Conservation (phyloP, 2,797 vertebrate genomes). For the Poeciliopsis presidionis region DNA sequence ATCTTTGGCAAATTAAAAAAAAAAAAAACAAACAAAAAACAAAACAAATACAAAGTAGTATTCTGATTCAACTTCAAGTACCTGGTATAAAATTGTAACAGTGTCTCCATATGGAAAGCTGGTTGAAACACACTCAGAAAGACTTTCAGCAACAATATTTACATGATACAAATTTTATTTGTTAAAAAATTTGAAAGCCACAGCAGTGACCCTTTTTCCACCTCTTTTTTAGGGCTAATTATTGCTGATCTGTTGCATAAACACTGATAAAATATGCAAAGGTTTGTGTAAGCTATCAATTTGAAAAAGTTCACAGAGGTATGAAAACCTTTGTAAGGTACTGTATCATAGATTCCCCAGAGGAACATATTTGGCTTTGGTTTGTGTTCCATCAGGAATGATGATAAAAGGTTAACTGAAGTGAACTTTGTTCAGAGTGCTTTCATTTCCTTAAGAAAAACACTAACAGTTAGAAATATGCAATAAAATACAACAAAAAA, state of each 20-base stretch:
- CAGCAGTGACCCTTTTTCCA: not conserved
- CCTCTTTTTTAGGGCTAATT: not conserved
- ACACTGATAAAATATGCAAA: not conserved
- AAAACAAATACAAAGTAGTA: not conserved
- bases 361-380: not conserved
- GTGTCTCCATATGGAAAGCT: not conserved
- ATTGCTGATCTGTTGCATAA: not conserved
- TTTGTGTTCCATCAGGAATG: not conserved
- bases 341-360: not conserved
- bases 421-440: not conserved
- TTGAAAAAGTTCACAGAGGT: not conserved
- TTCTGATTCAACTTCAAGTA: not conserved
- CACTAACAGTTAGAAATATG: not conserved
- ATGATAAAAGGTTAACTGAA: not conserved
- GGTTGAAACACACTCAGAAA: not conserved
- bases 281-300: not conserved
- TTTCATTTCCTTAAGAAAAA: not conserved
- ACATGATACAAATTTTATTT: not conserved
- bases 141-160: not conserved
- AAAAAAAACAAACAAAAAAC: no score
- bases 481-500: conserved; percentile 1
- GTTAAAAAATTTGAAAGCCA: not conserved
- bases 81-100: not conserved
- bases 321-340: not conserved
- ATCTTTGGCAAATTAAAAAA: not conserved